Base-by-base conservation (phyloP, 2,113 vertebrate genomes). In the Saimiri boliviensis region DNA sequence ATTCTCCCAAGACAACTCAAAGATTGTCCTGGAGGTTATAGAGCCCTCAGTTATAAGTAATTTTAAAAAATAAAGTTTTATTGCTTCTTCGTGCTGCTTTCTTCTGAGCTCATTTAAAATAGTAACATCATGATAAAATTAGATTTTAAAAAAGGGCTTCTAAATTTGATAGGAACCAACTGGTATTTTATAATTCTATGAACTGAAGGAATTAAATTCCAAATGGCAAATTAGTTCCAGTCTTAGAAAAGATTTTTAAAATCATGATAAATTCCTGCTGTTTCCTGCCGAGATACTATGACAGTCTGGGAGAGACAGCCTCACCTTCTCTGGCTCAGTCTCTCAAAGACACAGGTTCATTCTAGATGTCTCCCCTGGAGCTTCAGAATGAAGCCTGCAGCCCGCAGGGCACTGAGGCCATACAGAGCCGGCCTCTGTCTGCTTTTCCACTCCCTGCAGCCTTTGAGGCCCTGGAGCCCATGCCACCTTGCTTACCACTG, bases 131-230 rank as follows among this genome's bases (percentile, higher is more conserved):
- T 42, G 12, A 45, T 73, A n/a, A 77, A 13, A 80, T 21, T 6
- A 13, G 47, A 42, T 71, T 93, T 96, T 81, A 77, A 93, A 63
- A 63, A 66, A 52, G 42, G 40, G 21, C 37, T 60, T 96, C 90
- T 91, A 82, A 89, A 89, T 58, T 85, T 96, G 32, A 63, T 58
- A 68, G n/a, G 40, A 71, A 96, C 30, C 83, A 77, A 79, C 12
- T 8, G 17, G 37, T 71, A 84, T 92, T 88, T 91, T 89, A 73
- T 40, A 73, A 77, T 86, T 91, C 37, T 96, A 52, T 70, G 3
- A 93, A 58, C 76, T 82, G 42, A 95, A 92, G 56, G 37, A 58
- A 87, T 85, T 88, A 52, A 63, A 94, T 93, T 93, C 74, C 45
- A 70, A 84, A 81, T 88, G 56, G 42, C 60, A 49, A 85, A 73